These are phyloP conservation scores for Agraylea sexmaculata DNA, from an alignment of 1,140 invertebrate genomes.

Conservation along the genomic window DNA sequence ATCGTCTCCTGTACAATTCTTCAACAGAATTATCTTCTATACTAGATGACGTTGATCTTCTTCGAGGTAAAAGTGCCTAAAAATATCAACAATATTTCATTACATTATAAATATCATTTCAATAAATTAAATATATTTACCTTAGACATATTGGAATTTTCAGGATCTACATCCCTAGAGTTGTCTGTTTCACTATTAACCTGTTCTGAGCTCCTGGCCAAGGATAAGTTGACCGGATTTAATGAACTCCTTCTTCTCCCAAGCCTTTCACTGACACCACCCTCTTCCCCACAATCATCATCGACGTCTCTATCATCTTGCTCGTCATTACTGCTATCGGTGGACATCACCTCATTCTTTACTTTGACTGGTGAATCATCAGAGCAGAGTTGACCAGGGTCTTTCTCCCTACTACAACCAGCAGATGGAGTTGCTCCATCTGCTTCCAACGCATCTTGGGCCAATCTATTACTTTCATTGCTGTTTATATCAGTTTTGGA, in stretches of 20 bases:
- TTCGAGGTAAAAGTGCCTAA: slow-evolving; percentile 32
- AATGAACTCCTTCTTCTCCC: slow-evolving; percentile 40
- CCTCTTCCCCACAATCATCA: slow-evolving; percentile 42
- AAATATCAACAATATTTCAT: too few species aligned
- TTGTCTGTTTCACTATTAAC: slow-evolving; percentile 25
- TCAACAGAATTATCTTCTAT: slow-evolving; percentile 37
- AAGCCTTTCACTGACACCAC: slow-evolving; percentile 43
- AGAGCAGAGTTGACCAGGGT: slow-evolving; percentile 26
- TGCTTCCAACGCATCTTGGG: slow-evolving; percentile 37
- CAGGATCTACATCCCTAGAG: slow-evolving; percentile 23
- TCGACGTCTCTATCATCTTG: slow-evolving; percentile 29
- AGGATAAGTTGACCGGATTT: slow-evolving; percentile 66
- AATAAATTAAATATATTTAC: slow-evolving; percentile 13
- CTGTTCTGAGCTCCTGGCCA: slow-evolving; percentile 32
- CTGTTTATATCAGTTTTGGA: slow-evolving; percentile 48
- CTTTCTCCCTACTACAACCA: slow-evolving; percentile 30
- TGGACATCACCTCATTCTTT: slow-evolving; percentile 40
- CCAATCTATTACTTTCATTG: slow-evolving; percentile 46
- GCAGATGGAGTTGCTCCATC: slow-evolving; percentile 35
- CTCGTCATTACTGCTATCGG: slow-evolving; percentile 41
- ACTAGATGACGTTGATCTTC: slow-evolving; percentile 39
- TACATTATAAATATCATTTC: too few species aligned
- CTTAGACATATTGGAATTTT: slow-evolving; percentile 7
- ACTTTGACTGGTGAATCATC: slow-evolving; percentile 34
- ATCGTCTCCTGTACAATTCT: slow-evolving; percentile 33